Percentiles rank a stretch among this genome's conserved stretches.
Conservation (phyloP, 2,888 invertebrate species). For the Diploptera punctata region DNA sequence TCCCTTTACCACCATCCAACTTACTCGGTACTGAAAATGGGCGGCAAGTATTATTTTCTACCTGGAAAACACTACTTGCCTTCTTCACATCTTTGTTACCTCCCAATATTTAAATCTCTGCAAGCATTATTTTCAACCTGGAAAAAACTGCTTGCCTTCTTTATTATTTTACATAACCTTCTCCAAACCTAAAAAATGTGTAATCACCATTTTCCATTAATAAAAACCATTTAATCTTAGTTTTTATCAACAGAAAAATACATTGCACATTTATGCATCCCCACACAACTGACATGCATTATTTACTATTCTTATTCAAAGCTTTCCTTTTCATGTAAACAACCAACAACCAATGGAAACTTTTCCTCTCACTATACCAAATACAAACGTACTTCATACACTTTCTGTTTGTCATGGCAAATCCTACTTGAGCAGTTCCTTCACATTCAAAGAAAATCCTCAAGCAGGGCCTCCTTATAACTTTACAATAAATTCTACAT, state of each 20-base stretch:
- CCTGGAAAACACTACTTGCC: constrained; percentile 15
- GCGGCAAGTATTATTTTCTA: constrained; percentile 22
- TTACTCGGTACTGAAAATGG: constrained; percentile 1
- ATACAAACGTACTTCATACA: background rate
- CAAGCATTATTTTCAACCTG: constrained; percentile 12
- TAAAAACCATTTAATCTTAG: too few species aligned
- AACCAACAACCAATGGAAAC: background rate
- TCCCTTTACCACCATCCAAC: constrained; percentile 73
- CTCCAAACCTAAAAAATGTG: background rate
- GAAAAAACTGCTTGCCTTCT: constrained; percentile 20
- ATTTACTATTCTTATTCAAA: too few species aligned
- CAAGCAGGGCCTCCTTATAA: constrained; percentile 25
- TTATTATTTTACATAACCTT: background rate
- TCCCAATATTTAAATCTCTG: background rate
- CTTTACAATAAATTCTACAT: constrained; percentile 45
- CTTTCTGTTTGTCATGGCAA: background rate
- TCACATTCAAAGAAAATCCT: constrained; percentile 9
- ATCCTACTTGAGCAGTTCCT: constrained; percentile 25
- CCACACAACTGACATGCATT: too few species aligned
- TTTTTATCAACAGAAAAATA: too few species aligned
- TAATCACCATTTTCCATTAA: too few species aligned
- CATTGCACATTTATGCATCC: too few species aligned
- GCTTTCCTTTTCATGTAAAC: too few species aligned
- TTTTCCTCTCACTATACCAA: background rate
- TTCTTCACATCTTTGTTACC: background rate